These are phyloP conservation scores for Pandion haliaetus DNA, from an alignment of 2,113 vertebrate genomes.

Conservation along the genomic window DNA sequence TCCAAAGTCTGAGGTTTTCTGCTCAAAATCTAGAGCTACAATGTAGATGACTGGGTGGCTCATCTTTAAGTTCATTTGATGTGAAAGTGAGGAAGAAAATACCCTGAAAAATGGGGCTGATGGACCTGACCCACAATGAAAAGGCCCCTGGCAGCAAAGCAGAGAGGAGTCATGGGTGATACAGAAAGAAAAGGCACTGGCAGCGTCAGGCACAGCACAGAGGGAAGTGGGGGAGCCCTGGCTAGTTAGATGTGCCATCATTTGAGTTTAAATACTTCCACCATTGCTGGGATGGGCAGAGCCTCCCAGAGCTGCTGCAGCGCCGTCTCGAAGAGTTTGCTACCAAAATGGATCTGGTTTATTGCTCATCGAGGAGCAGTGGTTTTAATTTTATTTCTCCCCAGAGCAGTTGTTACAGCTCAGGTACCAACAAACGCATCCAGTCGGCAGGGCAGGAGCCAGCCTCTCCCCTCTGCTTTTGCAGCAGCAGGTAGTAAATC, in stretches of 20 bases:
- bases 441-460: neutral
- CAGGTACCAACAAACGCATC: neutral
- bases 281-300: neutral
- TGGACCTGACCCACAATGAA: neutral
- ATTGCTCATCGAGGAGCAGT: neutral
- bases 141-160: neutral
- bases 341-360: neutral
- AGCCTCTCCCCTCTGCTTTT: neutral
- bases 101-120: neutral
- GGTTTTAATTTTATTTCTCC: neutral
- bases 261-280: neutral
- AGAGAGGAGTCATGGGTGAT: neutral
- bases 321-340: neutral
- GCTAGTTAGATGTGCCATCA: neutral
- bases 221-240: neutral
- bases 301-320: neutral
- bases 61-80: neutral
- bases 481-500: neutral
- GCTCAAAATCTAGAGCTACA: neutral
- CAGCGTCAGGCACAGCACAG: neutral
- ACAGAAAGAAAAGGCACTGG: neutral
- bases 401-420: neutral
- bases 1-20: neutral
- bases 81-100: neutral
- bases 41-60: neutral